phyloP scores from a whole-genome alignment of 2,888 invertebrate species.

The Abscondita cerata region DNA sequence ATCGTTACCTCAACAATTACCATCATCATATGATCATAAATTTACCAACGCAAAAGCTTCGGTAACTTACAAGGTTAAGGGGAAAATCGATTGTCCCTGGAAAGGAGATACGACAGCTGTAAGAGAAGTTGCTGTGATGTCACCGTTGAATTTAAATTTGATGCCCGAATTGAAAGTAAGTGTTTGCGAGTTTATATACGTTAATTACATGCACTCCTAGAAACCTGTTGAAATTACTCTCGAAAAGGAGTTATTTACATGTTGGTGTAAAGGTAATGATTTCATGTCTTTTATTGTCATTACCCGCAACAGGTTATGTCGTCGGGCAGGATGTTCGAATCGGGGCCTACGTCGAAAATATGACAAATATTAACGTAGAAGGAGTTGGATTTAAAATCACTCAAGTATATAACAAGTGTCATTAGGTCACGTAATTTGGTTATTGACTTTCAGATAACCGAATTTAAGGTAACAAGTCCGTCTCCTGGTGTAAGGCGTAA shows the following conservation, averaged over 20 bases:
- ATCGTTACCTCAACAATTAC: constrained; percentile 44
- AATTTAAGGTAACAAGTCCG: not conserved
- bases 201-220: not conserved
- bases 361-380: constrained; percentile 57
- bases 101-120: constrained; percentile 45
- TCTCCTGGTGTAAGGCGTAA: not conserved
- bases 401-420: not conserved
- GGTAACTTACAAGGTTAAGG: constrained; percentile 44
- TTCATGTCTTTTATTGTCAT: not conserved
- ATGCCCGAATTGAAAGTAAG: constrained; percentile 19
- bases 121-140: constrained; percentile 41
- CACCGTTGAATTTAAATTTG: constrained; percentile 45
- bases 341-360: constrained; percentile 75
- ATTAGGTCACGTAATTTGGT: not conserved
- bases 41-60: constrained; percentile 36
- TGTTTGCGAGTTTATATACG: not conserved
- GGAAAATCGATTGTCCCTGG: constrained; percentile 48
- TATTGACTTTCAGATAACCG: not conserved
- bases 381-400: constrained; percentile 6
- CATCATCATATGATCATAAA: constrained; percentile 44
- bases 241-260: constrained; percentile 13
- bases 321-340: constrained; percentile 78
- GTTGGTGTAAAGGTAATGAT: constrained; percentile 11
- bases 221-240: not conserved
- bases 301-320: constrained; percentile 66